Evolutionary conservation across 2,888 invertebrate genomes (phyloP).

Genomic region (Therioaphis trifolii): DNA sequence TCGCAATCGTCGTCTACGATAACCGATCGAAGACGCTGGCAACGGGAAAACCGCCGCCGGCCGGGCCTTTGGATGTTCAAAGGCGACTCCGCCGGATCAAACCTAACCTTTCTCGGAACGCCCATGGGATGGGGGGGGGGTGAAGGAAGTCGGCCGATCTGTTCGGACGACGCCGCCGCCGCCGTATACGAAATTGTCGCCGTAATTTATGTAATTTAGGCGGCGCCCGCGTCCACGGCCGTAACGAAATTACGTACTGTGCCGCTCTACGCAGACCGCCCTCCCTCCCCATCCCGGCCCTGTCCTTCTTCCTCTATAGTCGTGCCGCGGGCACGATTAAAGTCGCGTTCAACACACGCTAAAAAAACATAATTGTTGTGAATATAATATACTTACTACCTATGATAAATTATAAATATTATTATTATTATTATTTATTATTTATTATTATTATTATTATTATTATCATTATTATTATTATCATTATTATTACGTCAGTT

Average conservation of each 20-base stretch:
- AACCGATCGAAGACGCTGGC: too few species aligned
- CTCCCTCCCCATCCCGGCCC: too few species aligned
- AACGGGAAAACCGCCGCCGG: too few species aligned
- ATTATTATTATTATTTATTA: not conserved
- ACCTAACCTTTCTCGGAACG: not conserved
- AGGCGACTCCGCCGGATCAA: not conserved
- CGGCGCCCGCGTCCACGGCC: not conserved
- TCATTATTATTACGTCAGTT: conserved; percentile 16
- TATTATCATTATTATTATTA: not conserved
- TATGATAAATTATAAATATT: not conserved
- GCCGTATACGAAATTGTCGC: not conserved
- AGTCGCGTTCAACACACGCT: not conserved
- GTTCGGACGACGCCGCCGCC: not conserved
- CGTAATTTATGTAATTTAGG: conserved; percentile 15
- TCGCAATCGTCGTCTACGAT: too few species aligned
- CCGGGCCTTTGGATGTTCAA: too few species aligned
- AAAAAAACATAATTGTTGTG: conserved; percentile 23
- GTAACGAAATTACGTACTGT: conserved; percentile 39
- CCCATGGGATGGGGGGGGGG: too few species aligned
- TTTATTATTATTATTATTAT: not conserved
- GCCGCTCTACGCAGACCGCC: too few species aligned
- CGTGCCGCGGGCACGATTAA: not conserved
- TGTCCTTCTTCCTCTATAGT: not conserved
- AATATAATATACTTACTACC: not conserved
- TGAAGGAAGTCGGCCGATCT: too few species aligned